Evolutionary conservation across 2,113 vertebrate genomes (phyloP).

Genomic region (Delphinapterus leucas): DNA sequence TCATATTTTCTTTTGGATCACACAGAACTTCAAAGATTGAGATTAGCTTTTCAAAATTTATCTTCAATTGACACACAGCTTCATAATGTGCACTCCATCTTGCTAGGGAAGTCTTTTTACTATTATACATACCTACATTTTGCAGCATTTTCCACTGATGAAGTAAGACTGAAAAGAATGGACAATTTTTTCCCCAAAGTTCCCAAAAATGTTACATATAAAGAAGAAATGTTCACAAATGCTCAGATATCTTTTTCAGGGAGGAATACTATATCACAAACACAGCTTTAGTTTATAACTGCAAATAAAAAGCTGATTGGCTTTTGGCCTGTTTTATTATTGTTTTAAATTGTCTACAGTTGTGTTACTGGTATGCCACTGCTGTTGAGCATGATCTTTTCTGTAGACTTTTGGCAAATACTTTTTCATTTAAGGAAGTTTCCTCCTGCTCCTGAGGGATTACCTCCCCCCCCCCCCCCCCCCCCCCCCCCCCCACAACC

Average conservation of each 20-base stretch:
- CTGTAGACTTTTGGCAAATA: too few relatives aligned
- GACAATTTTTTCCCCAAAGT: neutral
- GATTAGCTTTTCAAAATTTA: neutral
- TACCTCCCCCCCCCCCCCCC: neutral
- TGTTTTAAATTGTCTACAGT: neutral
- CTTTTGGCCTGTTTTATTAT: neutral
- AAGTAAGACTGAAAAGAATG: neutral
- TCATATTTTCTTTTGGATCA: conserved; percentile 10
- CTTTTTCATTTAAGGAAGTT: neutral
- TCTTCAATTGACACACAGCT: neutral
- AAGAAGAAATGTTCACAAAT: neutral
- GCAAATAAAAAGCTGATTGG: neutral
- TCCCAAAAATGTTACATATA: neutral
- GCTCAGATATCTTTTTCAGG: neutral
- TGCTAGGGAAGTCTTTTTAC: neutral
- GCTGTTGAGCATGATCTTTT: too few relatives aligned
- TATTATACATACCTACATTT: neutral
- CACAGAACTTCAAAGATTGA: neutral
- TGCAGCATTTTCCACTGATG: neutral
- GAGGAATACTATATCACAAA: neutral
- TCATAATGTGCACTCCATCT: neutral
- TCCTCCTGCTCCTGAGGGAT: neutral
- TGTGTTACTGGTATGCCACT: too few relatives aligned
- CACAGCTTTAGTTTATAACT: neutral
- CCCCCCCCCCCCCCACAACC: too few relatives aligned